Conservation (phyloP, 2,888 invertebrate species). For the Venusia cambrica region DNA sequence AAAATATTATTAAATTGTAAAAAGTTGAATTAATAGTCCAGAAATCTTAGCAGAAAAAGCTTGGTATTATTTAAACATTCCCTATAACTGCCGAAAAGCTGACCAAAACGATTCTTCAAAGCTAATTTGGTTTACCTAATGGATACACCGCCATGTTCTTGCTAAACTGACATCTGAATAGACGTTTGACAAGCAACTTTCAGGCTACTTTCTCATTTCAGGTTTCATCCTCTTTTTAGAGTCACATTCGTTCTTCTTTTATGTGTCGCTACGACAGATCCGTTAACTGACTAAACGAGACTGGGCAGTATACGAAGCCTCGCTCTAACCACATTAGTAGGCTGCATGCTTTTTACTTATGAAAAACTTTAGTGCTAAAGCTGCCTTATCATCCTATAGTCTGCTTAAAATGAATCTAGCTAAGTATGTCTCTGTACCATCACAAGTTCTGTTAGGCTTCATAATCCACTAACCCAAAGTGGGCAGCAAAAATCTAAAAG, state of each 20-base stretch:
- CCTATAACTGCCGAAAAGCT: too few relatives aligned
- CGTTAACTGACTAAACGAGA: conserved; percentile 46
- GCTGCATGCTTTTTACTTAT: too few relatives aligned
- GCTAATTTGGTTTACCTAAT: conserved; percentile 7
- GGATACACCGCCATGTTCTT: conserved; percentile 11
- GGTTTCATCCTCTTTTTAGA: conserved; percentile 12
- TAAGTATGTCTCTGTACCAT: too few relatives aligned
- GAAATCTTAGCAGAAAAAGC: too few relatives aligned
- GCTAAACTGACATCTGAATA: conserved; percentile 13
- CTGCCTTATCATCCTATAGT: too few relatives aligned
- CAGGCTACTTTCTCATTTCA: conserved; percentile 8
- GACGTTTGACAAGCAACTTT: conserved; percentile 18
- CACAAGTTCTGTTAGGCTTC: too few relatives aligned
- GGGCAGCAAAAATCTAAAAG: conserved; percentile 15
- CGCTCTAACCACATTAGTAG: too few relatives aligned
- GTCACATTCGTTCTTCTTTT: conserved; percentile 17
- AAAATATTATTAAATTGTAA: too few relatives aligned
- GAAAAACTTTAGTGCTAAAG: too few relatives aligned
- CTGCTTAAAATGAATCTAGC: too few relatives aligned
- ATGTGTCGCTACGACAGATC: conserved; percentile 41
- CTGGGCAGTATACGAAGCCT: conserved; percentile 28
- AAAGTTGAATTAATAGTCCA: too few relatives aligned
- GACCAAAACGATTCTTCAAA: conserved; percentile 1
- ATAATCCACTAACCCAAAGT: conserved; percentile 19
- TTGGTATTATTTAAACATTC: too few relatives aligned